Base-by-base conservation (phyloP, 2,113 vertebrate genomes). In the Dendrocopos noguchii region DNA sequence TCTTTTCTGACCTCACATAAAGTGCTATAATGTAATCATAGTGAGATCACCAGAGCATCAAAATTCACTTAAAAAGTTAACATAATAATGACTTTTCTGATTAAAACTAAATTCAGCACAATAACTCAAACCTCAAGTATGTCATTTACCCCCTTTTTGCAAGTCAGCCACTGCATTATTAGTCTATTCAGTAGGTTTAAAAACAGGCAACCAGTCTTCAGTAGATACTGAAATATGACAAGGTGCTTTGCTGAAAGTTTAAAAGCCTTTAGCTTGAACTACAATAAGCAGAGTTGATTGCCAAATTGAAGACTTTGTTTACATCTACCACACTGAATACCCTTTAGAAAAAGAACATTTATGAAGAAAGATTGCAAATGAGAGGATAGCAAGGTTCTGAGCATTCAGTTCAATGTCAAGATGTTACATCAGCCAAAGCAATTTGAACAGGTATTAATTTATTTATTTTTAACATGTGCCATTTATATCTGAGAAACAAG, bases 271-370 rank as follows among this genome's bases (percentile, higher is more conserved):
- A 88, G 7, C 21, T 56, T 89, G 36, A 93, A 22, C 28, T 60
- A 15, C 24, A 42, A 59, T 71, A 91, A 95, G 47, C 59, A 90
- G 55, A 96, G 68, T 81, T 67, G 47, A 84, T 14, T 87, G 24
- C 15, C 29, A 91, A 95, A 94, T 15, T 52, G 44, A 68, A 95
- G 73, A 80, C 61, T 72, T 72, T 92, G 39, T 94, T 95, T 90
- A 87, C 18, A 65, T 39, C 33, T 80, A 47, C 31, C 4, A 3
- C 31, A 80, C 13, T 67, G 29, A 59, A 75, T 31, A 57, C 10
- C 57, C 91, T 79, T 93, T 70, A 76, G 46, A 63, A 75, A 96
- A 76, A 66, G n/a, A 39, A 63, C 11, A 13, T 75, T 95, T 94
- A 61, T 94, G 56, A 92, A 89, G 44, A 42, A 81, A 59, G 52